A percentile compares a stretch with the other conserved stretches of the same genome.
These are phyloP conservation scores for Phoxinus dragarum DNA, from an alignment of 2,797 vertebrate genomes.

Conservation along the genomic window DNA sequence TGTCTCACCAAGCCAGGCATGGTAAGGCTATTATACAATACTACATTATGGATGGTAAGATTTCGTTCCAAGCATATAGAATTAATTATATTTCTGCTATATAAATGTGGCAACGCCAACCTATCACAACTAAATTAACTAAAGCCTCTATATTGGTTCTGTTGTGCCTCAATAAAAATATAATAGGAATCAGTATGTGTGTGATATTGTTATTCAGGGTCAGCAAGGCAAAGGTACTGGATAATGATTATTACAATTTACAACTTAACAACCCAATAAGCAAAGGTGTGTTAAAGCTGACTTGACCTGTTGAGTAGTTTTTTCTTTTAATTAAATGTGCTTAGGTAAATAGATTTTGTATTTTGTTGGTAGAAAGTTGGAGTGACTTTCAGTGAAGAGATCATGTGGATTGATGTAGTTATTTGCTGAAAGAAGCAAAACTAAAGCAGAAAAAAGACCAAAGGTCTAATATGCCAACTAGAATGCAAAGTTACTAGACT, in stretches of 20 bases:
- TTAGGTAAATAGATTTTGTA: not conserved
- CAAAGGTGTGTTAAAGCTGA: conserved; percentile 1
- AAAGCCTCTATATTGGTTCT: not conserved
- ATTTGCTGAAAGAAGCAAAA: conserved; percentile 35
- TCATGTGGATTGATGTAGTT: conserved; percentile 15
- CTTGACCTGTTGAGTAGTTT: not conserved
- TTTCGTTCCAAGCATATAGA: too few relatives aligned
- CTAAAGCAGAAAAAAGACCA: conserved; percentile 6
- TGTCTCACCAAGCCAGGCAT: not conserved
- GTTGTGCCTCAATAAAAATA: not conserved
- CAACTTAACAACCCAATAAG: not conserved
- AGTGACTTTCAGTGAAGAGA: not conserved
- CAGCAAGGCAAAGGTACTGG: not conserved
- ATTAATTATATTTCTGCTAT: too few relatives aligned
- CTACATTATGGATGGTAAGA: too few relatives aligned
- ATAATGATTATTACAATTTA: conserved; percentile 14
- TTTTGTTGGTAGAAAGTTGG: not conserved
- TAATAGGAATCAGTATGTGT: not conserved
- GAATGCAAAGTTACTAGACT: not conserved
- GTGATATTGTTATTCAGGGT: not conserved
- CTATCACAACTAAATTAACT: not conserved
- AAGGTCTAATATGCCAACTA: conserved; percentile 19
- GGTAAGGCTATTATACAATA: not conserved
- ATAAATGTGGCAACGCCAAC: too few relatives aligned
- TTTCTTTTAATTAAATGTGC: not conserved